Conservation (phyloP, 2,888 invertebrate genomes). For the Miltochrista miniata region DNA sequence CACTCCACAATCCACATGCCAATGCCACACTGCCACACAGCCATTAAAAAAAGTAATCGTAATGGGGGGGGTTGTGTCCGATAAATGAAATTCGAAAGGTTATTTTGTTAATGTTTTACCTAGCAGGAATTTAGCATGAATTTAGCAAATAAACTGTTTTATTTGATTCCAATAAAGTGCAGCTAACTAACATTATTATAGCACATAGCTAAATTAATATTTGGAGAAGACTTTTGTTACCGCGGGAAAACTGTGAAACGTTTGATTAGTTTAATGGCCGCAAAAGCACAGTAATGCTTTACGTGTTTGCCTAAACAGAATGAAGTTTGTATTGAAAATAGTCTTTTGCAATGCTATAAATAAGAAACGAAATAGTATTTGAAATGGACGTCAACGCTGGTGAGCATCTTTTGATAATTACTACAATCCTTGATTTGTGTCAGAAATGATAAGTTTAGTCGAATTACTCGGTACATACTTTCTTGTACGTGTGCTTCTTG, state of each 20-base stretch:
- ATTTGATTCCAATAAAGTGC: conserved; percentile 28
- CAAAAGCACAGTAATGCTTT: conserved; percentile 81
- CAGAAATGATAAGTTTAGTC: conserved; percentile 29
- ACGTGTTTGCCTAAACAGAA: conserved; percentile 68
- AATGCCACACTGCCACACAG: too few relatives aligned
- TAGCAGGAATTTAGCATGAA: conserved; percentile 22
- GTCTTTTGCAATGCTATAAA: conserved; percentile 48
- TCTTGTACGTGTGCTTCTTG: background rate
- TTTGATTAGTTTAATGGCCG: conserved; percentile 81
- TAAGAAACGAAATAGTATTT: conserved; percentile 54
- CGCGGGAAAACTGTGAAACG: conserved; percentile 81
- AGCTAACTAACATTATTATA: conserved; percentile 22
- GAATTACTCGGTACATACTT: conserved; percentile 1
- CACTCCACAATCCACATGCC: too few relatives aligned
- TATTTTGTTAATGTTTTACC: conserved; percentile 32
- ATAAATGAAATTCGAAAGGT: conserved; percentile 36
- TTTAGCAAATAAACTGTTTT: conserved; percentile 29
- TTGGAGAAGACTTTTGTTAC: conserved; percentile 51
- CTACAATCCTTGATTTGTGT: conserved; percentile 13
- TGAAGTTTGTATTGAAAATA: conserved; percentile 58
- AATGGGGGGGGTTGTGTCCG: conserved; percentile 26
- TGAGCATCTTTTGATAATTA: conserved; percentile 48
- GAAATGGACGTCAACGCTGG: conserved; percentile 81
- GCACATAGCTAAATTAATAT: conserved; percentile 25
- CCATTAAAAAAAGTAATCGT: too few relatives aligned